A percentile compares a stretch with the other conserved stretches of the same genome.
Evolutionary conservation across 2,797 vertebrate species (phyloP).

Genomic region (Enteromius viviparus): DNA sequence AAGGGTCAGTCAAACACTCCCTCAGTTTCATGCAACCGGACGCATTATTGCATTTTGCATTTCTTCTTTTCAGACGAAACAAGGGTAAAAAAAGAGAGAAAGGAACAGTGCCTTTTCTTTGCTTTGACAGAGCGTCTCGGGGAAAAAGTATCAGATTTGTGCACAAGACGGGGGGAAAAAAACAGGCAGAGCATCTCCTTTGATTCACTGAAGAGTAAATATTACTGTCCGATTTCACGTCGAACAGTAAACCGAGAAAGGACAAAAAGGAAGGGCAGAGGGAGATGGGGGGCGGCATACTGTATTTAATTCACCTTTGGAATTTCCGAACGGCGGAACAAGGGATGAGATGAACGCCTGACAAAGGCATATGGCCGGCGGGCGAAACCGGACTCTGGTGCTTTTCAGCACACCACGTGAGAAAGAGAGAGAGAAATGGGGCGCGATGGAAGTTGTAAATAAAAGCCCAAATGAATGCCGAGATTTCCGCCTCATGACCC

Average conservation of each 20-base stretch:
- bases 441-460: conserved; percentile 43
- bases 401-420: conserved; percentile 29
- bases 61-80: conserved; percentile 54
- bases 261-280: conserved; percentile 22
- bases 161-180: conserved; percentile 11
- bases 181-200: conserved; percentile 40
- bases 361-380: conserved; percentile 55
- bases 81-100: conserved; percentile 22
- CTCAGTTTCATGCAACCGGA: conserved; percentile 43
- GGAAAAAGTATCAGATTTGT: conserved; percentile 60
- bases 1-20: conserved; percentile 51
- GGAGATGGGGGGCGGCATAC: conserved; percentile 31
- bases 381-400: conserved; percentile 58
- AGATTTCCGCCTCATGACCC: conserved; percentile 37
- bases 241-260: conserved; percentile 61
- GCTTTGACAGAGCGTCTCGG: conserved; percentile 51
- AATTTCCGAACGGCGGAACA: conserved; percentile 60
- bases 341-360: conserved; percentile 52
- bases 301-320: conserved; percentile 63
- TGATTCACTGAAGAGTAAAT: conserved; percentile 60
- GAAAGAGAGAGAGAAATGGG: conserved; percentile 51
- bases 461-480: conserved; percentile 44
- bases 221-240: conserved; percentile 57
- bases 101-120: conserved; percentile 45
- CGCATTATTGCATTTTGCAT: conserved; percentile 54